These are phyloP conservation scores for Promerops cafer DNA, from an alignment of 2,113 vertebrate genomes.

Conservation along the genomic window DNA sequence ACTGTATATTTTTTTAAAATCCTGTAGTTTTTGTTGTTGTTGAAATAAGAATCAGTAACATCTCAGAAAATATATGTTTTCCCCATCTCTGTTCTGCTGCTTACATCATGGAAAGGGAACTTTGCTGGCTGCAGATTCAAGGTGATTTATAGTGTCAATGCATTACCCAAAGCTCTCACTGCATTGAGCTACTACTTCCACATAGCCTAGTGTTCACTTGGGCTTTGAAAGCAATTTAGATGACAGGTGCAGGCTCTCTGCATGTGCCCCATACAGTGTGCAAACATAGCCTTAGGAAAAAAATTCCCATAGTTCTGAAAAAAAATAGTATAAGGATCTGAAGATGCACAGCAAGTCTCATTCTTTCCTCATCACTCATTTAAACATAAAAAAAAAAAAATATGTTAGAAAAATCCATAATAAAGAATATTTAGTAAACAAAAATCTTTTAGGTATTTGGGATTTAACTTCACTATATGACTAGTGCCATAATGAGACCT, in stretches of 20 bases:
- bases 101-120: not conserved
- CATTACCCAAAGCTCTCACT: not conserved
- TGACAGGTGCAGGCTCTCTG: not conserved
- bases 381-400: not conserved
- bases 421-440: not conserved
- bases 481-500: not conserved
- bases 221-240: not conserved
- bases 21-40: not conserved
- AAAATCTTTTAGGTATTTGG: not conserved
- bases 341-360: not conserved
- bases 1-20: not conserved
- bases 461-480: not conserved
- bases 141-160: not conserved
- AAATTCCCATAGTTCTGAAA: not conserved
- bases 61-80: not conserved
- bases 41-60: not conserved
- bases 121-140: not conserved
- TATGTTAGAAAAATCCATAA: not conserved
- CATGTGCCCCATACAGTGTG: not conserved
- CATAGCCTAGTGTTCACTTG: not conserved
- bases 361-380: not conserved
- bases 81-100: not conserved
- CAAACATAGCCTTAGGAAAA: not conserved
- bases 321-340: not conserved
- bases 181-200: not conserved